Base-by-base conservation (phyloP, 2,888 invertebrate genomes). In the Nomada fabriciana region DNA sequence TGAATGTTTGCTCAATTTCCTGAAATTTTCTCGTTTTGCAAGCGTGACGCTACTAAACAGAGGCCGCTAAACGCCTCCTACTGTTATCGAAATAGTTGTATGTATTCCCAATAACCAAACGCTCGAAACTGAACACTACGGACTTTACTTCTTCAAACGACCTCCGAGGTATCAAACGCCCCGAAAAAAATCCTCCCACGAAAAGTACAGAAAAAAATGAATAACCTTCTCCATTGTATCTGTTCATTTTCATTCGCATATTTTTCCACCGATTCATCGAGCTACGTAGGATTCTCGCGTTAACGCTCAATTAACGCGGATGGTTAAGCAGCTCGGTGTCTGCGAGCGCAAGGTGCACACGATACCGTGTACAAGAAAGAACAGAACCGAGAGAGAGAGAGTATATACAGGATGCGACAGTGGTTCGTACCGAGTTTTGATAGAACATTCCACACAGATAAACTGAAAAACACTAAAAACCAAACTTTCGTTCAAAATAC, bases 241-340 rank as follows among this genome's bases (percentile, higher is more conserved):
- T n/a, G 18, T 0, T n/a, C 15, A 61, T 52, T 75, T 75, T 18
- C 10, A 20, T 61, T 47, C 57, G 0, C n/a, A 63, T 59, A 23
- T 64, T 67, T 60, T 74, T 36, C 36, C 53, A 36, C 36, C 9
- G 18, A 50, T n/a, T n/a, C 55, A 20, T 55, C 52, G 13, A 29
- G 11, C 36, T 13, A 15, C 59, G 25, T 29, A 15, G 50, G 36
- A 59, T 61, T 65, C 60, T 18, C 65, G 50, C 42, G 63, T 74
- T 73, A 67, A 65, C 53, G 65, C 43, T 76, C 53, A 79, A 80
- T 67, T 76, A 63, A 65, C 65, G 57, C 36, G 53, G 53, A 70
- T 60, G 53, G 50, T 69, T 69, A 50, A 68, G 23, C 59, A 43
- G 23, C 20, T 1, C 47, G 18, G 47, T 29, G 36, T 68, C 18